Base-by-base conservation (phyloP, 2,113 vertebrate species). In the Megaptera novaeangliae region DNA sequence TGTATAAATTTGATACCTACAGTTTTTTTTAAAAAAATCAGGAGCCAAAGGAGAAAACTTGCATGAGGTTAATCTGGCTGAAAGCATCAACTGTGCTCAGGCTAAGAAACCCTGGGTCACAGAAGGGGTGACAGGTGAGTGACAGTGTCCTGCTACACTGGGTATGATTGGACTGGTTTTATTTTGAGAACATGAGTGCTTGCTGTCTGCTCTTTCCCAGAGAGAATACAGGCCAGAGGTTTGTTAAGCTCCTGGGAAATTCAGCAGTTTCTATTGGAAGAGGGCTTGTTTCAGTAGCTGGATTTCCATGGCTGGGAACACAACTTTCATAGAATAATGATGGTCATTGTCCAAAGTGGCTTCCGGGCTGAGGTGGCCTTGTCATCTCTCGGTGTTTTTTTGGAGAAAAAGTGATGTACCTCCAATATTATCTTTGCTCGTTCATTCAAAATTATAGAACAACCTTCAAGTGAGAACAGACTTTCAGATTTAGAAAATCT, bases 401-500 rank as follows among this genome's bases (percentile, higher is more conserved):
- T 63, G 21, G 29, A 77, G 27, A 66, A 96, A 81, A 39, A 57
- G 63, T 69, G 10, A 63, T 86, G 46, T 21, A 94, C 34, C 78
- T 49, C 23, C 39, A 80, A 34, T 49, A 39, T 63, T 55, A 57
- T 29, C 82, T 78, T 36, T 64, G 31, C 14, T 93, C 6, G 2
- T 82, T 77, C 52, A 57, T 83, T 88, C 39, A 39, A 75, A 92
- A 88, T 46, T 80, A 55, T 13, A 82, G 31, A 49, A 57, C 9
- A 83, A 66, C 31, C 36, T 93, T 61, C 46, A 93, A 92, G 66
- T 52, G 46, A 88, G 77, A 93, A 93, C 6, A 71, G 80, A 96
- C 89, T 91, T 95, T 91, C 86, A 91, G 8, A 94, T 77, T 96
- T 92, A 94, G 66, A 81, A 64, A 23, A 59, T 93, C 55, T 74